Evolutionary conservation across 2,888 invertebrate species (phyloP), one percentile per base, ranked within the genome.

Genomic region (Hemithea aestivaria): DNA sequence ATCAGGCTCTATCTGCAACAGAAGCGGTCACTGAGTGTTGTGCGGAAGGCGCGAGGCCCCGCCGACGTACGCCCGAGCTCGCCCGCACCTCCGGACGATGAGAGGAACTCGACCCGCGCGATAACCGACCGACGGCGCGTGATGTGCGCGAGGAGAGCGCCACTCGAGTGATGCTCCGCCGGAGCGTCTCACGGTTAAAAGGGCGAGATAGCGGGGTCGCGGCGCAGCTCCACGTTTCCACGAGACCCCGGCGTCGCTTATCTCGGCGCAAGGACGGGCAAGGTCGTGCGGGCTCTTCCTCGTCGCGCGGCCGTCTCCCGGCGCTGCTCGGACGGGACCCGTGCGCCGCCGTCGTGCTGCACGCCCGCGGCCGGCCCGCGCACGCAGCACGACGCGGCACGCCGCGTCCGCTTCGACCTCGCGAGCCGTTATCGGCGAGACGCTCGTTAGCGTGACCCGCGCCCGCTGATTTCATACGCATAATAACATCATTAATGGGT

Each of bases 181-280:
- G 61, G 58, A 33, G 58, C 56, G 52, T 49, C 56, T 49, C 47
- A 51, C 70, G 63, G 68, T 79, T 80, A 77, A 80, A 71, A 78
- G 73, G 57, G 71, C 60, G 66, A 57, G 80, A 72, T 73, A 75
- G 65, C 63, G 73, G 77, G 79, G 81, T 75, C 75, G 59, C 68
- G 76, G 59, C 76, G 70, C 48, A 35, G 58, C 61, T 51, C 43
- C 66, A 64, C 73, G 71, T 66, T 67, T 70, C 74, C 72, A 68
- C 69, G 62, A 66, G 70, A 69, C 64, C 65, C 62, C 58, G 58
- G 45, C 20, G 21, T 51, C 53, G 53, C 58, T 67, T 75, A 76
- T 73, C 80, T 53, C 54, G 27, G 35, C 58, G 50, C 79, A 78
- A 83, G 84, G 84, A 78, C 84, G 76, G 52, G 41, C 68, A 83